A percentile compares a stretch with the other conserved stretches of the same genome.
Conservation (phyloP, 2,797 vertebrate genomes). For the Moxostoma hubbsi region DNA sequence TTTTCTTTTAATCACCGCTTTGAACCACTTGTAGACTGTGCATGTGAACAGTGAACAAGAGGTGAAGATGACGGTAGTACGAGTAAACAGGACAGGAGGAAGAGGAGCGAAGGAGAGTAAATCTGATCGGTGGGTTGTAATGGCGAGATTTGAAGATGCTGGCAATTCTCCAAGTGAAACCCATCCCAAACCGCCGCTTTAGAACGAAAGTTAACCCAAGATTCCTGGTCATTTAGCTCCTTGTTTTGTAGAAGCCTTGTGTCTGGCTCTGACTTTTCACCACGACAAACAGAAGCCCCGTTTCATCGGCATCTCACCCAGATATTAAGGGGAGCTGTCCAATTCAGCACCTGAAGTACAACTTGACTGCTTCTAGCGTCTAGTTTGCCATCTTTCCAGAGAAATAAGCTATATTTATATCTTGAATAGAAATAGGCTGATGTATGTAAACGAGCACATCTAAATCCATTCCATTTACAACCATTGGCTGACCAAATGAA, state of each 20-base stretch:
- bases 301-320: constrained; percentile 9
- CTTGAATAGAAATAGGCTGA: constrained; percentile 39
- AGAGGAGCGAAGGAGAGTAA: constrained; percentile 27
- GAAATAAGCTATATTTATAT: constrained; percentile 47
- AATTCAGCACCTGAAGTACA: constrained; percentile 79
- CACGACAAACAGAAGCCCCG: neutral
- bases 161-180: constrained; percentile 86
- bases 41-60: constrained; percentile 77
- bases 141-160: constrained; percentile 80
- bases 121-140: neutral
- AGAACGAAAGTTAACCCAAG: constrained; percentile 64
- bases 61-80: constrained; percentile 80
- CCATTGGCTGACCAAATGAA: constrained; percentile 15
- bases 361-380: constrained; percentile 5
- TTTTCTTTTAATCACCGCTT: constrained; percentile 87
- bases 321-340: constrained; percentile 80
- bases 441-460: constrained; percentile 26
- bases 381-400: constrained; percentile 17
- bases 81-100: constrained; percentile 18
- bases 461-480: constrained; percentile 37
- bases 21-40: constrained; percentile 89
- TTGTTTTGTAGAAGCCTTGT: too few relatives aligned
- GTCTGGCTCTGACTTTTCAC: too few relatives aligned
- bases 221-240: too few relatives aligned
- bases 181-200: constrained; percentile 73